Evolutionary conservation across 2,113 vertebrate genomes (phyloP).

Genomic region (Elephantulus edwardii): DNA sequence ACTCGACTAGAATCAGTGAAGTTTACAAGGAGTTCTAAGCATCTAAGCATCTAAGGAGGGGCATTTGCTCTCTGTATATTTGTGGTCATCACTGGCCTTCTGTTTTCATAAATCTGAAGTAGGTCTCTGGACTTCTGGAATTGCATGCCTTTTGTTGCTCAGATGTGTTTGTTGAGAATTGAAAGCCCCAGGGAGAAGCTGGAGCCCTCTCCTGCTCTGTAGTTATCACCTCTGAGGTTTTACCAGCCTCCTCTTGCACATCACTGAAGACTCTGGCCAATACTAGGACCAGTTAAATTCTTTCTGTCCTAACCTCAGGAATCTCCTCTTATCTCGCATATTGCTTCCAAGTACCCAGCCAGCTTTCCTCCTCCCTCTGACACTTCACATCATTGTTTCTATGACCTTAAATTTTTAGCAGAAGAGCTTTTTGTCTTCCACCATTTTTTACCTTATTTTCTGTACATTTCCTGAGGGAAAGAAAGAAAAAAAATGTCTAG

Average conservation of each 20-base stretch:
- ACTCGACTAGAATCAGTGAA: neutral
- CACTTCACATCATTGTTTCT: neutral
- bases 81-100: neutral
- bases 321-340: neutral
- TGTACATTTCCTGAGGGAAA: neutral
- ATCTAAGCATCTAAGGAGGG: neutral
- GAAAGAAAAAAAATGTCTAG: neutral
- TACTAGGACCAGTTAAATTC: neutral
- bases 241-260: neutral
- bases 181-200: neutral
- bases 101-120: neutral
- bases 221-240: neutral
- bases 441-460: neutral
- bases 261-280: neutral
- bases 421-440: neutral
- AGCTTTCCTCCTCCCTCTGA: neutral
- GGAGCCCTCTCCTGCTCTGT: neutral
- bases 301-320: neutral
- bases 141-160: neutral
- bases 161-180: neutral
- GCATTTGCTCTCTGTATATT: neutral
- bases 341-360: neutral
- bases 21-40: neutral
- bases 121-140: neutral
- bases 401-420: neutral